Evolutionary conservation across 2,888 invertebrate genomes (phyloP).

Genomic region (Octonoba sinensis): DNA sequence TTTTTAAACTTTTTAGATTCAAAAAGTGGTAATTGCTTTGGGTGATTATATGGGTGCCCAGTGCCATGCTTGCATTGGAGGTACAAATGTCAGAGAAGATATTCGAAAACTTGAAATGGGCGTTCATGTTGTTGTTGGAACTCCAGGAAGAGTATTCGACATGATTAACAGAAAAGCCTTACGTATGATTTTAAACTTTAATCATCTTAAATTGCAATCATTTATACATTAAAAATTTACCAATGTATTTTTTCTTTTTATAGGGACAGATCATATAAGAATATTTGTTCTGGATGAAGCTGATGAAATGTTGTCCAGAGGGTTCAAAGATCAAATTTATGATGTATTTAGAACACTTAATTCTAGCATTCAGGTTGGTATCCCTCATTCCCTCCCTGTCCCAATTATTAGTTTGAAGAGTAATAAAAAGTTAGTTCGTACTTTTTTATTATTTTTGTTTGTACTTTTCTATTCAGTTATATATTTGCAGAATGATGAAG

Average conservation of each 20-base stretch:
- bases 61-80: slow-evolving; percentile 99
- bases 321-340: slow-evolving; percentile 99
- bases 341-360: slow-evolving; percentile 96
- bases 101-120: slow-evolving; percentile 93
- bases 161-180: slow-evolving; percentile 93
- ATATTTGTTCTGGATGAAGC: slow-evolving; percentile 99
- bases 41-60: slow-evolving; percentile 98
- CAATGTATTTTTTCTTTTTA: background rate
- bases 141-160: slow-evolving; percentile 97
- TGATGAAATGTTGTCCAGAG: slow-evolving; percentile 99
- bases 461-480: too few species aligned
- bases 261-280: slow-evolving; percentile 85
- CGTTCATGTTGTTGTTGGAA: slow-evolving; percentile 97
- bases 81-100: slow-evolving; percentile 98
- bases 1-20: slow-evolving; percentile 75
- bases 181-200: slow-evolving; percentile 68
- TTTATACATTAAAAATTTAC: background rate
- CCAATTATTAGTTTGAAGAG: too few species aligned
- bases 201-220: background rate
- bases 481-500: too few species aligned
- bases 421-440: background rate
- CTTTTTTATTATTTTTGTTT: background rate
- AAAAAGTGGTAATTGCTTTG: slow-evolving; percentile 93
- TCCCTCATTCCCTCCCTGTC: background rate
- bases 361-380: slow-evolving; percentile 85